Base-by-base conservation (phyloP, 2,888 invertebrate genomes). In the Sphaerophoria rueppellii region DNA sequence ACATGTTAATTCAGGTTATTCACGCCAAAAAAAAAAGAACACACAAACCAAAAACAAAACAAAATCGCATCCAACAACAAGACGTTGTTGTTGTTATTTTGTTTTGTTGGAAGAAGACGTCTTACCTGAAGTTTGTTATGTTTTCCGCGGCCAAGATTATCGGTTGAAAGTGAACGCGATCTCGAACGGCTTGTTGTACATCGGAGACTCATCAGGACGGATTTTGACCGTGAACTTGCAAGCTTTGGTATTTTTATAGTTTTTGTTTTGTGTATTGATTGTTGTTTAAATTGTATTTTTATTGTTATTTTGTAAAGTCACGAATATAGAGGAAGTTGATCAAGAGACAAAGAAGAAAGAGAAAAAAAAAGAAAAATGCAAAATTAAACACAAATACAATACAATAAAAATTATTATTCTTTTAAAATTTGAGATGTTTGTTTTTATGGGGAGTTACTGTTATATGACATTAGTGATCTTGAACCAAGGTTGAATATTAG, bases 171-270 rank as follows among this genome's bases (percentile, higher is more conserved):
- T 63, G 89, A 89, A 87, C 89, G 88, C 16, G 89, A 89, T 80
- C 87, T 88, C 40, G 89, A 87, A 63, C 89, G 87, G 58, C 87
- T 86, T n/a, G 89, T 87, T 85, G 88, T 89, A 87, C 88, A 88
- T 87, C 89, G 88, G 73, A 90, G 88, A 87, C 89, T 89, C 88
- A 89, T 90, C 87, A 90, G 87, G 80, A 89, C 88, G 48, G 89
- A 89, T 86, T 89, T 89, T 75, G 89, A 89, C 80, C 89, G 89
- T 86, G 89, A 86, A 87, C 82, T 88, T 78, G 88, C 80, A 79
- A 89, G 87, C 89, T 89, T 87, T 83, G 60, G 69, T 76, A 46
- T 40, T 34, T 57, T 54, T 2, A 24, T 24, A 32, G 12, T 72
- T 77, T 71, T 67, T 3, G 35, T 80, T 61, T 74, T 54, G 24